phyloP scores from a whole-genome alignment of 2,113 vertebrate genomes.

The Macrotus californicus region DNA sequence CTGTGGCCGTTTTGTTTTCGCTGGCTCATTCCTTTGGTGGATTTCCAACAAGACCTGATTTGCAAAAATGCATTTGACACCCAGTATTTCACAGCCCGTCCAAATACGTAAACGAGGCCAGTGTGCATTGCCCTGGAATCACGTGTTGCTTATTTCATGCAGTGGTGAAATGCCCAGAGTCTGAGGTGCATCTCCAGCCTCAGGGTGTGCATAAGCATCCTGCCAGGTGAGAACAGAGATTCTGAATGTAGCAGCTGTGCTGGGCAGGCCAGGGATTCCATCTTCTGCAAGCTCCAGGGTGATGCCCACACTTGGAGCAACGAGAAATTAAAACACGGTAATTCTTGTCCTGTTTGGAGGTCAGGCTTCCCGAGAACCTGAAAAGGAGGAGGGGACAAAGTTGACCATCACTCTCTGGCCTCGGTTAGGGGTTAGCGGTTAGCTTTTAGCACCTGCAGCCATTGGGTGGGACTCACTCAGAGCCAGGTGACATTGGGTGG shows the following conservation, averaged over 20 bases:
- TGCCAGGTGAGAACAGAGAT: neutral
- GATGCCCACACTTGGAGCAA: neutral
- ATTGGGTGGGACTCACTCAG: neutral
- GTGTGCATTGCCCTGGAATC: fast-evolving
- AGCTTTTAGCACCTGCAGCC: neutral
- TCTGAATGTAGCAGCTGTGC: neutral
- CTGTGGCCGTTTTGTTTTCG: neutral
- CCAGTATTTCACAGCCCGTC: neutral
- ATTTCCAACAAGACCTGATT: neutral
- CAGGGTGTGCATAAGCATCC: no score
- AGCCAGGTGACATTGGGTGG: neutral
- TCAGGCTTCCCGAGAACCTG: neutral
- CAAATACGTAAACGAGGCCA: neutral
- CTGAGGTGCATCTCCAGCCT: neutral
- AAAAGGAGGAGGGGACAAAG: neutral
- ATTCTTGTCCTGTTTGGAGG: neutral
- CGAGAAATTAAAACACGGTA: neutral
- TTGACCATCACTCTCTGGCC: no score
- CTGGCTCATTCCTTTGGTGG: neutral
- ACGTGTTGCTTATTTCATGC: no score
- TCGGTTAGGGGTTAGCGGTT: no score
- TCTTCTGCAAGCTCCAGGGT: neutral
- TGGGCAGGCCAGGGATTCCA: neutral
- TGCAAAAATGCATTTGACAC: slow-evolving; percentile 31
- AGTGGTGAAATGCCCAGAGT: fast-evolving